Evolutionary conservation across 2,797 vertebrate species (phyloP).

Genomic region (Poecile montanus): DNA sequence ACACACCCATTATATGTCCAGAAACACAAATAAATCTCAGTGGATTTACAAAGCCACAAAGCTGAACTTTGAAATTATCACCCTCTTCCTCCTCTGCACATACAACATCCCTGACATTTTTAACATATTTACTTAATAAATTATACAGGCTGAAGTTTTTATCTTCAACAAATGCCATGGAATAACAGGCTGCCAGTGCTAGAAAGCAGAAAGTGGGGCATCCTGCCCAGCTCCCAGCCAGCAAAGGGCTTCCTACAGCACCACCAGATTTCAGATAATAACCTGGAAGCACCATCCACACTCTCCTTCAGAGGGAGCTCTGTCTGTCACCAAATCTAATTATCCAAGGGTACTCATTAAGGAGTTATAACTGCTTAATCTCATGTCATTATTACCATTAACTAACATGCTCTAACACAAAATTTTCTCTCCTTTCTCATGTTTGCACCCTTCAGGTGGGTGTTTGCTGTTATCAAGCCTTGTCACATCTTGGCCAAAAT

Average conservation of each 20-base stretch:
- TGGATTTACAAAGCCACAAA: neutral
- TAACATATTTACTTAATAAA: fast-evolving
- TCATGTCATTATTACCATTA: neutral
- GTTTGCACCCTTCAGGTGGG: neutral
- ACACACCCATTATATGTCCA: neutral
- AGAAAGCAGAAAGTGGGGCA: neutral
- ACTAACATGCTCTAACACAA: neutral
- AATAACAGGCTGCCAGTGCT: neutral
- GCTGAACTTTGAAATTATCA: neutral
- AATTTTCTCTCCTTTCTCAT: neutral
- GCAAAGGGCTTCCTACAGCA: neutral
- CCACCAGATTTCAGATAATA: neutral
- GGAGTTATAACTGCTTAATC: neutral
- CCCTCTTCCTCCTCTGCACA: neutral
- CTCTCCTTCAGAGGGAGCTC: neutral
- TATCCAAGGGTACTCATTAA: neutral
- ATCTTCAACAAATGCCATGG: fast-evolving
- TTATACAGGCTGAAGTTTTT: neutral
- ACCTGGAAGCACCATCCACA: neutral
- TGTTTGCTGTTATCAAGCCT: neutral
- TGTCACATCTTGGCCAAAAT: neutral
- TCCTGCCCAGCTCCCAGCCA: neutral
- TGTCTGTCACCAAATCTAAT: neutral
- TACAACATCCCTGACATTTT: neutral
- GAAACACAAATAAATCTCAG: conserved; percentile 21